Conservation (phyloP, 2,113 vertebrate species). For the Aptenodytes forsteri region DNA sequence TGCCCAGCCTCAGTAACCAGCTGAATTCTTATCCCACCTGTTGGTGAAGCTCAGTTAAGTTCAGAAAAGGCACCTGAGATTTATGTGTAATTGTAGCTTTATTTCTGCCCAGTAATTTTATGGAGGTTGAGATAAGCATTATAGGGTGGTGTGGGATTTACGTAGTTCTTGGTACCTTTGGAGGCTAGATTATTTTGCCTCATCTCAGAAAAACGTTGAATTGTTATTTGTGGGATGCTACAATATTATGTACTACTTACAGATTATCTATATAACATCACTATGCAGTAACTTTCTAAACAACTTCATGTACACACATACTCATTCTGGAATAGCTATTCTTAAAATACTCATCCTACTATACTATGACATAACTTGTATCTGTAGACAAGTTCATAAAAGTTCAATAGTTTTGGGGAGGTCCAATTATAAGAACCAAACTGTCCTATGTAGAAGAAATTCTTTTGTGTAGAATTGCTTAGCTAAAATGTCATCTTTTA, state of each 20-base stretch:
- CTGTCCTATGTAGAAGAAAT: not conserved
- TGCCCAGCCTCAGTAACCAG: not conserved
- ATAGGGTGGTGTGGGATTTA: not conserved
- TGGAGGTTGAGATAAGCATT: not conserved
- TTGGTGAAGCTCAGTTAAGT: not conserved
- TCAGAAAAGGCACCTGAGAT: not conserved
- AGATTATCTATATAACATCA: not conserved
- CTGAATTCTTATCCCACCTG: not conserved
- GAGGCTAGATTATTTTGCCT: not conserved
- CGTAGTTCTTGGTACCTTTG: not conserved
- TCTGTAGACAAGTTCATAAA: not conserved
- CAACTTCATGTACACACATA: rapidly evolving
- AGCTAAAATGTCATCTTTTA: not conserved
- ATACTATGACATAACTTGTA: not conserved
- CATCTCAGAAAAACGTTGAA: not conserved
- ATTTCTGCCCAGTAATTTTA: not conserved
- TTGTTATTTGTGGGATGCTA: not conserved
- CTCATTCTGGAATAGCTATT: not conserved
- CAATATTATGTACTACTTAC: not conserved
- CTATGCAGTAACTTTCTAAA: not conserved
- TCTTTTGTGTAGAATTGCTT: not conserved
- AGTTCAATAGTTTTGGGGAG: not conserved
- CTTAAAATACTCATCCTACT: not conserved
- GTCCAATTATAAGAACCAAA: not conserved
- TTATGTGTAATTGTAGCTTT: not conserved